These are phyloP conservation scores for Gambusia holbrooki DNA, from an alignment of 2,113 vertebrate species.

Conservation along the genomic window DNA sequence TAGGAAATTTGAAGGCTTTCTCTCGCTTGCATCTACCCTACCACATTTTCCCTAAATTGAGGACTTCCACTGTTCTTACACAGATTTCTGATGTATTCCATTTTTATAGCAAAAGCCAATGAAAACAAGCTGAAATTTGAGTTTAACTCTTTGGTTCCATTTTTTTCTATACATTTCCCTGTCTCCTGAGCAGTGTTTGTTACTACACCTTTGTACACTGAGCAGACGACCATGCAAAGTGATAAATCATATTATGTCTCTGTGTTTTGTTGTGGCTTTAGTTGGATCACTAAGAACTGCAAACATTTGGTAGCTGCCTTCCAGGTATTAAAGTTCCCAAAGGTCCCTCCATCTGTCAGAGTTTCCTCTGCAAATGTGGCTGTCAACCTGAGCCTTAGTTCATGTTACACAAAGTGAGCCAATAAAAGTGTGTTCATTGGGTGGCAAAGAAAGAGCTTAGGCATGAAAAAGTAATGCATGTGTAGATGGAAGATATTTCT, in stretches of 20 bases:
- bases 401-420: not conserved
- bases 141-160: not conserved
- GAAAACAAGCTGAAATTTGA: not conserved
- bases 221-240: not conserved
- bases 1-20: not conserved
- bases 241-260: slow-evolving; percentile 24
- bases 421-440: not conserved
- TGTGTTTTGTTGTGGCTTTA: slow-evolving; percentile 58
- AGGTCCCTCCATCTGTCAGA: slow-evolving; percentile 28
- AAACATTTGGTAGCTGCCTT: slow-evolving; percentile 14
- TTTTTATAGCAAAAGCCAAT: not conserved
- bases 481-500: not conserved
- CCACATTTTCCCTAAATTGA: not conserved
- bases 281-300: slow-evolving; percentile 57
- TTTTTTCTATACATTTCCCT: not conserved
- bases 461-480: not conserved
- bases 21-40: not conserved
- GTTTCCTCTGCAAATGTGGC: slow-evolving; percentile 5
- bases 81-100: not conserved
- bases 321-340: slow-evolving; percentile 7
- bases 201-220: slow-evolving; percentile 1
- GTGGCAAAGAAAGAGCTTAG: not conserved
- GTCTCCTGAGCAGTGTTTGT: slow-evolving; percentile 10
- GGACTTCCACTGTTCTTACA: not conserved
- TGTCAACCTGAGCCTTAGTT: not conserved